Base-by-base conservation (phyloP, 2,113 vertebrate species). In the Melozone crissalis region DNA sequence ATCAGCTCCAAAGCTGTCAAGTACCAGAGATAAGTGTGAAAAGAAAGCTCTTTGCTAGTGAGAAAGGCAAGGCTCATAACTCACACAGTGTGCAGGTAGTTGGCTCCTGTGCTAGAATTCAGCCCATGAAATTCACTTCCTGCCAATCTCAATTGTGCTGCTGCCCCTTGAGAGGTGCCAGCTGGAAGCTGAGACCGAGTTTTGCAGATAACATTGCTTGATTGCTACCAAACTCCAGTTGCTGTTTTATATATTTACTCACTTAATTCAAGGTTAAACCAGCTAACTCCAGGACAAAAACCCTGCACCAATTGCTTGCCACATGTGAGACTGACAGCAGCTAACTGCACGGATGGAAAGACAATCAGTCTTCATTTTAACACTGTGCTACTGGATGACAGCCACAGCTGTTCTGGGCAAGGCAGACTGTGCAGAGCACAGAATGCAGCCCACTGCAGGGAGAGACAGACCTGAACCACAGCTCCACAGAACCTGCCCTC, bases 191-290 rank as follows among this genome's bases (percentile, higher is more conserved):
- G 58, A 90, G 90, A 43, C 28, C 24, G 46, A 72, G 33, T 52
- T 94, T 49, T 89, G 58, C 63, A 85, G 81, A 54, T 31, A 74
- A 58, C 5, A 1, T 65, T 65, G 39, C 54, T 61, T 44, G 14
- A 69, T 82, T 41, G 17, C 65, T 72, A 90, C 49, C 43, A 62
- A 93, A 84, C 71, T 76, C 58, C 59, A 85, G 49, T 44, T 72
- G 52, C 61, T 87, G 33, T 68, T 79, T 39, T 57, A 24, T 69
- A 5, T 20, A 62, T 91, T 89, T 87, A 76, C 31, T 76, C 46
- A 22, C 24, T 90, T 51, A 75, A 79, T 47, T 95, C 89, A 94
- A 95, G 69, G 81, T 87, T 89, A 93, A 87, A 76, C 23, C 87
- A 73, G 58, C 61, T 89, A 49, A 75, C 77, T 79, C 28, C 58